These are phyloP conservation scores for Prosopocoilus inquinatus DNA, from an alignment of 2,888 invertebrate genomes.

Conservation along the genomic window DNA sequence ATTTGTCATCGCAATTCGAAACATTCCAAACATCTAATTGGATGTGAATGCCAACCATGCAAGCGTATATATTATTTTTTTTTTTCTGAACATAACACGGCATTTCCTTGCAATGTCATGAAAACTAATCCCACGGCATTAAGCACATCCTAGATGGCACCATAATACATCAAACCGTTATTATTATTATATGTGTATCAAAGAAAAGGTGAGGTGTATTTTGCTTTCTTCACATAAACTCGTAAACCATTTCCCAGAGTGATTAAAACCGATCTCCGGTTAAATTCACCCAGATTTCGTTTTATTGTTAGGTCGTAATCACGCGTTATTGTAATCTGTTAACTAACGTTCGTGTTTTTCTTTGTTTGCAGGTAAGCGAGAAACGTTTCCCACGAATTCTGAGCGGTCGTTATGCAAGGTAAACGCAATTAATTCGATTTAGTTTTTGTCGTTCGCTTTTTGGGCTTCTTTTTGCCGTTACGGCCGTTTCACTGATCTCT, in stretches of 20 bases:
- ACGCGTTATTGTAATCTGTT: conserved; percentile 1
- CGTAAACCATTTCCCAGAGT: conserved; percentile 3
- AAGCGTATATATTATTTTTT: too few species aligned
- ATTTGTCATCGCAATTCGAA: too few species aligned
- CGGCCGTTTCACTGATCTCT: too few species aligned
- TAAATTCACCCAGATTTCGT: conserved; percentile 1
- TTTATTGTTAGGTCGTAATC: background rate
- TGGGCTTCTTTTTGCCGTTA: too few species aligned
- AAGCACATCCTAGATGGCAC: background rate
- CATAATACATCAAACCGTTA: conserved; percentile 1
- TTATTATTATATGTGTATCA: background rate
- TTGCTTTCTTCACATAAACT: background rate
- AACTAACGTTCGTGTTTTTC: conserved; percentile 4
- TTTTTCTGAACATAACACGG: too few species aligned
- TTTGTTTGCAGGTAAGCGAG: conserved; percentile 9
- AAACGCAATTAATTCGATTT: background rate
- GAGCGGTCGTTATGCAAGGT: background rate
- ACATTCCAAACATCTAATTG: too few species aligned
- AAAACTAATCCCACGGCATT: conserved; percentile 1
- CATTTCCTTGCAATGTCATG: background rate
- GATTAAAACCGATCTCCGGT: background rate
- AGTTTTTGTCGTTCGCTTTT: background rate
- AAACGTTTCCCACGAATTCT: background rate
- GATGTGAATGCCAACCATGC: too few species aligned
- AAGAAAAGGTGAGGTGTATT: background rate